Base-by-base conservation (phyloP, 2,797 vertebrate genomes). In the Sebastes steindachneri region DNA sequence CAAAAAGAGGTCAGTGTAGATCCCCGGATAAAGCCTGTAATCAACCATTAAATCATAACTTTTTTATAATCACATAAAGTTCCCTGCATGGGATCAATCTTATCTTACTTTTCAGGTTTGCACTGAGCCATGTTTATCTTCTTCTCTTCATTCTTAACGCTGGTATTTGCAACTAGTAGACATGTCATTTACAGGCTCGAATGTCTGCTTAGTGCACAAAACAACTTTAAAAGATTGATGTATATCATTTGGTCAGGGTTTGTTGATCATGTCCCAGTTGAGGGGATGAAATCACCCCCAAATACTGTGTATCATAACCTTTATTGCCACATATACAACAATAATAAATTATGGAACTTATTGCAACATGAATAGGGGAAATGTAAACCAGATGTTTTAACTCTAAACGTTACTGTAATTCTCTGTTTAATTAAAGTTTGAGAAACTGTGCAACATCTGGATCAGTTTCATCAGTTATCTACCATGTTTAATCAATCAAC, bases 301-400 rank as follows among this genome's bases (percentile, higher is more conserved):
- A 25, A 70, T n/a, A 64, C 28, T 45, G 17, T 17, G 37, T 14
- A 76, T 71, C 63, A 68, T 37, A 15, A 59, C n/a, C 19, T 64
- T 74, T 55, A 79, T 6, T 58, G 29, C 45, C 58, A 73, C 37
- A 29, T 53, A 23, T 0, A 63, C 35, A 3, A 51, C 17, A 67
- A 33, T 68, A 68, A 73, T 68, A 70, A 71, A 69, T 48, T 54
- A 65, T 0, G 25, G 71, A 77, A 73, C 8, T 72, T 37, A 70
- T 74, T 82, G 59, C n/a, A 78, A 79, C 75, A 83, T 83, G 71
- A 88, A 77, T 53, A 55, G 67, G 6, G 37, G 51, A 73, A 88
- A 90, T 67, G 31, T 7, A 59, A 85, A 76, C 57, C 89, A 93
- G 80, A 88, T 92, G 92, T 69, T 53, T 83, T 25, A 73, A 77